Conservation (phyloP, 1,140 invertebrate species). For the Psix sp. region DNA sequence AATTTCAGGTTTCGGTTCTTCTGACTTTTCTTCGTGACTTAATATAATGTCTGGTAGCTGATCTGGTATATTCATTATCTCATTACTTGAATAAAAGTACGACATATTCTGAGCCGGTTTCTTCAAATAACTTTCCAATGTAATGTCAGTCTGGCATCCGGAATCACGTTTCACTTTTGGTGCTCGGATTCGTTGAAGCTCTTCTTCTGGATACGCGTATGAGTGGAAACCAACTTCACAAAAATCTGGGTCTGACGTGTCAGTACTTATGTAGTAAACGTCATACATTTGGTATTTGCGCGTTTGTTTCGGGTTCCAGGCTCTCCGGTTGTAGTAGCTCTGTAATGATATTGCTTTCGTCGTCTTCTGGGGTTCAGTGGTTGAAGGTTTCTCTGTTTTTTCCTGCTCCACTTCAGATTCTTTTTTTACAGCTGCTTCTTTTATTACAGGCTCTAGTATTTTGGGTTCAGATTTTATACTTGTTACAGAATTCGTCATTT, state of each 20-base stretch:
- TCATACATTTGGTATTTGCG: constrained; percentile 4
- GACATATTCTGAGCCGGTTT: no score
- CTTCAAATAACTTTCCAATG: background rate
- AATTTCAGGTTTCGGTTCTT: background rate
- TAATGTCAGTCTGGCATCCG: constrained; percentile 19
- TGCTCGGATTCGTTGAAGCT: constrained; percentile 15
- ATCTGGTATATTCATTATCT: no score
- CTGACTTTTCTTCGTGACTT: no score
- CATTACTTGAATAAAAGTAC: no score
- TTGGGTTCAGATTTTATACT: no score
- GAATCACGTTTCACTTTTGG: constrained; percentile 3
- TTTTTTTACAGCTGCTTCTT: no score
- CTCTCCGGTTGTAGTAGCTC: constrained; percentile 14
- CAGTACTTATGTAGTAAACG: constrained; percentile 11
- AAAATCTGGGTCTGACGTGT: constrained; percentile 8
- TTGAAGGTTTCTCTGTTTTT: background rate
- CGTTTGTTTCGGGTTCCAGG: constrained; percentile 3
- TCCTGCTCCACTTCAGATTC: no score
- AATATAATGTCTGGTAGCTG: no score
- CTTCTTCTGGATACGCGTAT: constrained; percentile 4
- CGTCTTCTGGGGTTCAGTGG: background rate
- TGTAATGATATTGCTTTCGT: constrained; percentile 3
- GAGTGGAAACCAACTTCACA: constrained; percentile 14
- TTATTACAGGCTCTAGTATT: no score
- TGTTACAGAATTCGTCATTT: no score